Base-by-base conservation (phyloP, 2,113 vertebrate species). In the Toxotes jaculatrix region DNA sequence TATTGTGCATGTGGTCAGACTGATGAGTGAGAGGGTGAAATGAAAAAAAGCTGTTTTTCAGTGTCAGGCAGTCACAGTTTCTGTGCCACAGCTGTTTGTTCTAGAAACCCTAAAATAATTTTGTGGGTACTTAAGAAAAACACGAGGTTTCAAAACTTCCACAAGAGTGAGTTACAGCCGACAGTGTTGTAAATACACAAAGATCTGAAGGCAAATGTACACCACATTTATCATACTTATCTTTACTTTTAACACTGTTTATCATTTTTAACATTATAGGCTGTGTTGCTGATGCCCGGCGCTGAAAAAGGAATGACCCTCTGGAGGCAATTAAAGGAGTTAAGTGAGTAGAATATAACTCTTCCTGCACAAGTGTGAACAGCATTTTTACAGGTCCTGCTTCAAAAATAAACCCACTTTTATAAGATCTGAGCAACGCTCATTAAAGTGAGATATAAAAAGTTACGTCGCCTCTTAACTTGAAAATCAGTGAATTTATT, bases 351-450 rank as follows among this genome's bases (percentile, higher is more conserved):
- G 17, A 47, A 79, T 72, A 45, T 75, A 62, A 53, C 5, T 21
- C 47, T 40, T 76, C 63, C 57, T 47, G 57, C 53, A 21, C 45
- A 59, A 51, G n/a, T 62, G 53, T 36, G 53, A 81, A 61, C 42
- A 34, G 27, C 43, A 67, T 57, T 79, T 82, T 84, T 86, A 68
- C 32, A 77, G 65, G 43, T n/a, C 57, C 67, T 73, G 62, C 63
- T 72, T 81, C 17, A 62, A 85, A 77, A 79, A 81, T 84, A 79
- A 87, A 82, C 65, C 17, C 51, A 23, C 42, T 79, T 85, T 82
- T 73, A 79, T 79, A 69, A 59, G 55, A 87, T n/a, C 53, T 74
- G 64, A 55, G 68, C 16, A 23, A 34, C 56, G 77, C 63, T 80
- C 60, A 34, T 61, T 65, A 76, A 73, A 66, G 7, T 36, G 61